A percentile compares a stretch with the other conserved stretches of the same genome.
Evolutionary conservation across 2,888 invertebrate genomes (phyloP).

Genomic region (Diaperis boleti): DNA sequence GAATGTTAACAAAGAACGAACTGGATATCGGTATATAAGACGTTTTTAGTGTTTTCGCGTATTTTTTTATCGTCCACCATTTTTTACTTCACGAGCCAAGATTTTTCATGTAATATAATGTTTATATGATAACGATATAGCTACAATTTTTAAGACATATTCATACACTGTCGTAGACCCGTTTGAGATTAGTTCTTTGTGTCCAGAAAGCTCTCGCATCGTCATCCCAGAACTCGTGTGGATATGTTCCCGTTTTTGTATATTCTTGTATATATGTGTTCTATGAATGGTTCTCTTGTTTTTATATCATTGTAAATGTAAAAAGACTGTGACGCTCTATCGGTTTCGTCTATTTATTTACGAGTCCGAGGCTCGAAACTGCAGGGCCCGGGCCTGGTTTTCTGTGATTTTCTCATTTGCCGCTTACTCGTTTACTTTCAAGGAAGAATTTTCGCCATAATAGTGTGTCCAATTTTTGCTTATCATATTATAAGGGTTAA

Average conservation of each 20-base stretch:
- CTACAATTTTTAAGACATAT: slow-evolving; percentile 51
- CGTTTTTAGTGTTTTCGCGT: slow-evolving; percentile 49
- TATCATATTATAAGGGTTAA: slow-evolving; percentile 59
- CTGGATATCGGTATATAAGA: slow-evolving; percentile 48
- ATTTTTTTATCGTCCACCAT: slow-evolving; percentile 53
- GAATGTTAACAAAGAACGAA: slow-evolving; percentile 54
- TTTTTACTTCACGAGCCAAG: slow-evolving; percentile 51
- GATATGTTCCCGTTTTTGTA: slow-evolving; percentile 50
- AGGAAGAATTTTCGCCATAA: slow-evolving; percentile 45
- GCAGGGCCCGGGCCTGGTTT: neutral
- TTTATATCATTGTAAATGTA: slow-evolving; percentile 45
- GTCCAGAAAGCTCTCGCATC: slow-evolving; percentile 34
- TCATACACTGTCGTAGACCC: slow-evolving; percentile 46
- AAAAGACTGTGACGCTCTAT: slow-evolving; percentile 45
- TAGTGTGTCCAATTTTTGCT: slow-evolving; percentile 63
- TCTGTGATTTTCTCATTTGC: slow-evolving; percentile 35
- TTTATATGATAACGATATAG: slow-evolving; percentile 50
- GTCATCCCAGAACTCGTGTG: slow-evolving; percentile 35
- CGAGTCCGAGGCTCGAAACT: neutral
- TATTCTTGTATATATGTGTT: slow-evolving; percentile 59
- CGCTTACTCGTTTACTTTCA: slow-evolving; percentile 22
- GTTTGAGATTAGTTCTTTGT: slow-evolving; percentile 40
- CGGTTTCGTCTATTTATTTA: slow-evolving; percentile 33
- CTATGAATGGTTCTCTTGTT: slow-evolving; percentile 55
- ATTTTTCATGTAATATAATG: slow-evolving; percentile 55